These are phyloP conservation scores for Mesorhabditis spiculigera DNA, from an alignment of 2,888 invertebrate genomes.

Conservation along the genomic window DNA sequence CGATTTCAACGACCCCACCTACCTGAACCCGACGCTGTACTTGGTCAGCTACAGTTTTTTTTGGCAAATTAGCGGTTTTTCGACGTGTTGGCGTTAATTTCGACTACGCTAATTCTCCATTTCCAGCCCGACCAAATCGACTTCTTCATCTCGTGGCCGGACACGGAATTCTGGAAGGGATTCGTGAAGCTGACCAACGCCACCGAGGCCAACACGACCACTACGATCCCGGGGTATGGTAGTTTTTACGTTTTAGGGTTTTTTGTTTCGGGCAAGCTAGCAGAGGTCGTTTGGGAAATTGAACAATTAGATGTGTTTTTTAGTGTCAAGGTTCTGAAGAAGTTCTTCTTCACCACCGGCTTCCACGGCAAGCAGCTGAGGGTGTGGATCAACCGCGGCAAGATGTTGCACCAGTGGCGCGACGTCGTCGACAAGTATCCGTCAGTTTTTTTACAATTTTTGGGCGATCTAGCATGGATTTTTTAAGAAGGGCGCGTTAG, in stretches of 20 bases:
- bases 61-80: too few species aligned
- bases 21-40: not conserved
- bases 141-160: slow-evolving; percentile 47
- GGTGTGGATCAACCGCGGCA: slow-evolving; percentile 38
- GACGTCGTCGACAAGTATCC: slow-evolving; percentile 46
- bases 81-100: not conserved
- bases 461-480: not conserved
- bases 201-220: not conserved
- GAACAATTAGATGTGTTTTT: slow-evolving; percentile 8
- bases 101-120: not conserved
- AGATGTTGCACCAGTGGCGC: slow-evolving; percentile 40
- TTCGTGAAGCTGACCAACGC: slow-evolving; percentile 23
- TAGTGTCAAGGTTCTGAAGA: slow-evolving; percentile 17
- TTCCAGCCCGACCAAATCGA: slow-evolving; percentile 20
- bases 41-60: not conserved
- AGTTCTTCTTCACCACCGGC: slow-evolving; percentile 44
- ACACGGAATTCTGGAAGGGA: slow-evolving; percentile 46
- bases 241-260: too few species aligned
- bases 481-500: not conserved
- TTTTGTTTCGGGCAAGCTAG: too few species aligned
- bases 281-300: not conserved
- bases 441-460: slow-evolving; percentile 15
- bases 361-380: slow-evolving; percentile 38
- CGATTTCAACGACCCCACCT: not conserved
- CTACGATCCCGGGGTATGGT: too few species aligned